Base-by-base conservation (phyloP, 2,888 invertebrate genomes). In the Cephus nigrinus region DNA sequence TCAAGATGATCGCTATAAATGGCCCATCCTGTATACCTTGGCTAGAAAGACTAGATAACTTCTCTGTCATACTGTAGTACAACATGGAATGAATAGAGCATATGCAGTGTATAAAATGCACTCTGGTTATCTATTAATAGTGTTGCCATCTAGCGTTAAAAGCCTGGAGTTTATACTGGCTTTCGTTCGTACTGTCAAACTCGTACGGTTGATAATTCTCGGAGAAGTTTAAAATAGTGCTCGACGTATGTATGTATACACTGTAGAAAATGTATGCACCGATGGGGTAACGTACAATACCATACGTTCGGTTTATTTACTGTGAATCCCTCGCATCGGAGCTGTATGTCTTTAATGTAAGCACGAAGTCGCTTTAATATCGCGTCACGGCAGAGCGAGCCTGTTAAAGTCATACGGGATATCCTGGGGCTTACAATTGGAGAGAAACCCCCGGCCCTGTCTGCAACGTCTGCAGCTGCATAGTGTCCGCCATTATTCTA, bases 381-480 rank as follows among this genome's bases (percentile, higher is more conserved):
- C 78, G 78, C 82, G 85, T 86, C 85, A 84, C 83, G 86, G 84
- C 79, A 80, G 79, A 83, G 80, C 79, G 81, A 81, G 79, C 78
- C 81, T 80, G 75, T 79, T 76, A 81, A 81, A 82, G 79, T 83
- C 82, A 79, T 80, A 81, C 83, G 84, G 55, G 80, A 83, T 82
- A 82, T 83, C 82, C 83, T 82, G 84, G 82, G 83, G 83, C 82
- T 80, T 55, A 23, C 55, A 55, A 23, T 55, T 55, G 55, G 55
- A 55, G 55, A 55, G 55, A 55, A 55, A 55, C 55, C 36, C 55
- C 36, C 23, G 55, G 5, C 55, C 9, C 55, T 9, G 23, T 55
- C 55, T 55, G 55, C 55, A 55, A 9, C 23, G 23, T 55, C 23
- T 55, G 55, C 55, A 55, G 55, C 55, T 55, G 55, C 23, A 23